Percentiles rank a stretch among this genome's conserved stretches.
Conservation (phyloP, 2,797 vertebrate genomes). For the Strix occidentalis region DNA sequence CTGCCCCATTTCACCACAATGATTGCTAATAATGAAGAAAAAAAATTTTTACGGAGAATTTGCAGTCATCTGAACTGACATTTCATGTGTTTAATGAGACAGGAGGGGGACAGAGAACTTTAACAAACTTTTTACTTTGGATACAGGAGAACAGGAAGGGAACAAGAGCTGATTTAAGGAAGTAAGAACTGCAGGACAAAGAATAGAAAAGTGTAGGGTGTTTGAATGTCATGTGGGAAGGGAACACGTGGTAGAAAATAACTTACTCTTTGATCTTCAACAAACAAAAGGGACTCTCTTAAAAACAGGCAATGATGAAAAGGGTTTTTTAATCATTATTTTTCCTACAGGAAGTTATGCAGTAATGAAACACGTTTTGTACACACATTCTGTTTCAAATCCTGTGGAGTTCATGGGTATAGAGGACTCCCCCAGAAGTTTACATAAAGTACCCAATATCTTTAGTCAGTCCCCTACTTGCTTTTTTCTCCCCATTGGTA, state of each 20-base stretch:
- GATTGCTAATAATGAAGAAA: neutral
- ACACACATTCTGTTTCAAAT: neutral
- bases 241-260: neutral
- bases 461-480: neutral
- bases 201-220: neutral
- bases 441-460: neutral
- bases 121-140: neutral
- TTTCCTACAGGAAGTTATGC: neutral
- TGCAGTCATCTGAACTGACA: neutral
- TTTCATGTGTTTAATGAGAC: neutral
- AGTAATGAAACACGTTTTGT: neutral
- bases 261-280: neutral
- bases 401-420: neutral
- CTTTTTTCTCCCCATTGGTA: neutral
- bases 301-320: neutral
- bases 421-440: neutral
- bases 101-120: neutral
- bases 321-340: neutral
- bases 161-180: neutral
- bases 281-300: neutral
- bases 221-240: neutral
- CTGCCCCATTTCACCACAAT: neutral
- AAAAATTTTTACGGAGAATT: neutral
- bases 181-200: neutral
- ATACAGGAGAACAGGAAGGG: neutral